Conservation (phyloP, 2,888 invertebrate genomes). For the Teleiodes luculella region DNA sequence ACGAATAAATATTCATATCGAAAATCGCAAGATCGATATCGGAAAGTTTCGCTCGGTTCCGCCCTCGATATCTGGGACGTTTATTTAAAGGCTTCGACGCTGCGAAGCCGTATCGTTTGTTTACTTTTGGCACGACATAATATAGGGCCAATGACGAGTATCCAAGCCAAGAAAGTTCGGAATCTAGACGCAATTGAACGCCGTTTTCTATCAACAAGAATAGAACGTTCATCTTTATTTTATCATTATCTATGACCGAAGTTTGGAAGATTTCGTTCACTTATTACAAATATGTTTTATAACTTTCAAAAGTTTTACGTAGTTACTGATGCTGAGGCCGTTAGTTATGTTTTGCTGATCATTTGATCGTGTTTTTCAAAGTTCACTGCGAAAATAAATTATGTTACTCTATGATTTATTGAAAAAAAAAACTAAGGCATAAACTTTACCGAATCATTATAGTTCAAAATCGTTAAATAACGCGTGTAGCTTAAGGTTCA, state of each 20-base stretch:
- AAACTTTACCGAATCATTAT: no score
- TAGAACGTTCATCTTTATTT: background rate
- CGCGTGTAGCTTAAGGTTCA: no score
- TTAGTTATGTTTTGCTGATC: no score
- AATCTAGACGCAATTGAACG: background rate
- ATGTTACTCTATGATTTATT: no score
- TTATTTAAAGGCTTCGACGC: conserved; percentile 13
- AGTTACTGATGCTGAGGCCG: no score
- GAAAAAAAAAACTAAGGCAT: no score
- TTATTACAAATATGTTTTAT: background rate
- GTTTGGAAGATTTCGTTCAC: background rate
- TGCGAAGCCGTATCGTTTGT: conserved; percentile 14
- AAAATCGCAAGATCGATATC: conserved; percentile 25
- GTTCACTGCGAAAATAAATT: no score
- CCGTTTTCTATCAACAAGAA: background rate
- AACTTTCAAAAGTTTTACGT: no score
- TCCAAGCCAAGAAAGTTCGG: conserved; percentile 15
- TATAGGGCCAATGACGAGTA: conserved; percentile 9
- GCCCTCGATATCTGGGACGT: conserved; percentile 10
- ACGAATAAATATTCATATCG: conserved; percentile 33
- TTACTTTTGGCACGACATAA: conserved; percentile 13
- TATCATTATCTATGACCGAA: background rate
- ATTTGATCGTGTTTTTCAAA: no score
- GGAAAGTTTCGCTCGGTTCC: conserved; percentile 19
- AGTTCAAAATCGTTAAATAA: no score